Percentiles rank a stretch among this genome's conserved stretches.
These are phyloP conservation scores for Oenanthe melanoleuca DNA, from an alignment of 2,113 vertebrate species.

Conservation along the genomic window DNA sequence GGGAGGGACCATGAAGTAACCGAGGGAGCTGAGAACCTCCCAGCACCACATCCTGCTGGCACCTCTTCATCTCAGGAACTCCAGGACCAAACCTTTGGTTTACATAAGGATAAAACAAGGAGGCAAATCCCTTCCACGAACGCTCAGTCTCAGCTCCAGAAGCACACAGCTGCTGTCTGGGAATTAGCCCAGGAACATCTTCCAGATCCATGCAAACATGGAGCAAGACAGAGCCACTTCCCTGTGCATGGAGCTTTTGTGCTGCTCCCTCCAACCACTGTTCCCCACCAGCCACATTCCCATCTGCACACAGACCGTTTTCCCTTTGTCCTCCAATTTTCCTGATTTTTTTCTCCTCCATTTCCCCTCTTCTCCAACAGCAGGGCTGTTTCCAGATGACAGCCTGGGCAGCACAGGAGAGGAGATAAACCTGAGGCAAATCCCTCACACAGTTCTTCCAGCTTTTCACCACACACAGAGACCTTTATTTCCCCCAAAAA, in stretches of 20 bases:
- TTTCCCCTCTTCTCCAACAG: background rate
- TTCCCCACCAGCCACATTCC: background rate
- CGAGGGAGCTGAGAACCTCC: background rate
- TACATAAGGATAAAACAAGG: background rate
- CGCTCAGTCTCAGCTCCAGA: background rate
- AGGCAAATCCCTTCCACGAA: background rate
- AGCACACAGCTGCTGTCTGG: background rate
- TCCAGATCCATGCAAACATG: background rate
- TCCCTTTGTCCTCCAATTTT: background rate
- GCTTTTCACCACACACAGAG: background rate
- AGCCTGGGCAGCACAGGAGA: background rate
- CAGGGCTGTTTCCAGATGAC: background rate
- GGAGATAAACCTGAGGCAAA: background rate
- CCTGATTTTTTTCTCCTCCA: background rate
- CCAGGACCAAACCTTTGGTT: background rate
- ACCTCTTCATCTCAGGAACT: background rate
- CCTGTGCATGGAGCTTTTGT: fast-evolving
- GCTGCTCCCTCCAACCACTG: background rate
- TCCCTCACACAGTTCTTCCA: background rate
- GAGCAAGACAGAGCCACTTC: background rate
- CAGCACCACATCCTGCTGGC: background rate
- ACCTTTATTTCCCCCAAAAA: background rate
- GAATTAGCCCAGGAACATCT: background rate
- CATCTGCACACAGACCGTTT: fast-evolving
- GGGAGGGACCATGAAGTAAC: background rate